Evolutionary conservation across 2,888 invertebrate genomes (phyloP).

Genomic region (Xylocampa areola): DNA sequence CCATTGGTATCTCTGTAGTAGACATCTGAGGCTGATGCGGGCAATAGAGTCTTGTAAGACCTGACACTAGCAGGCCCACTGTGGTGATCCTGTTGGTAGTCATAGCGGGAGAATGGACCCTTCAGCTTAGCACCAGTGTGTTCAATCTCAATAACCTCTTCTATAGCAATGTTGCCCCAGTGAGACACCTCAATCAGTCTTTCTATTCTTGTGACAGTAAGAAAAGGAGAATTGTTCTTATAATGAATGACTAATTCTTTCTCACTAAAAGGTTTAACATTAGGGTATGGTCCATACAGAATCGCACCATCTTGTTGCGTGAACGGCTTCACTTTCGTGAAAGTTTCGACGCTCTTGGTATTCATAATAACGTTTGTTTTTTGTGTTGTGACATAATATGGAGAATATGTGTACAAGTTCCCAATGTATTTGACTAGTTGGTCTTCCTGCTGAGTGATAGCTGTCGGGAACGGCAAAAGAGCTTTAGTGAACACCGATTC

Average conservation of each 20-base stretch:
- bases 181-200: constrained; percentile 98
- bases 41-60: constrained; percentile 95
- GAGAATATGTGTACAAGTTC: constrained; percentile 95
- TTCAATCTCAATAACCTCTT: constrained; percentile 97
- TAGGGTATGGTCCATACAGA: constrained; percentile 96
- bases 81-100: constrained; percentile 97
- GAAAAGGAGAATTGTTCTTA: constrained; percentile 98
- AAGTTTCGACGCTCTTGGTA: constrained; percentile 94
- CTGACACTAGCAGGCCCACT: constrained; percentile 97
- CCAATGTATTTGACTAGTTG: constrained; percentile 97
- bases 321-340: constrained; percentile 95
- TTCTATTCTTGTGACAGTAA: constrained; percentile 96
- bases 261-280: constrained; percentile 89
- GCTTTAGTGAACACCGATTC: constrained; percentile 94
- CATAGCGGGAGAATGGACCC: constrained; percentile 98
- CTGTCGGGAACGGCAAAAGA: constrained; percentile 95
- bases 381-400: constrained; percentile 95
- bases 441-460: constrained; percentile 97
- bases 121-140: constrained; percentile 98
- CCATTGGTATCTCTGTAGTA: constrained; percentile 99
- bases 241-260: constrained; percentile 95
- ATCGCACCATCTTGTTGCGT: constrained; percentile 94
- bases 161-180: constrained; percentile 99
- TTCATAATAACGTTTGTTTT: constrained; percentile 94
- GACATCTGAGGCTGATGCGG: constrained; percentile 97